phyloP scores from a whole-genome alignment of 2,888 invertebrate genomes.

The Vannuccia rotundouncinata region DNA sequence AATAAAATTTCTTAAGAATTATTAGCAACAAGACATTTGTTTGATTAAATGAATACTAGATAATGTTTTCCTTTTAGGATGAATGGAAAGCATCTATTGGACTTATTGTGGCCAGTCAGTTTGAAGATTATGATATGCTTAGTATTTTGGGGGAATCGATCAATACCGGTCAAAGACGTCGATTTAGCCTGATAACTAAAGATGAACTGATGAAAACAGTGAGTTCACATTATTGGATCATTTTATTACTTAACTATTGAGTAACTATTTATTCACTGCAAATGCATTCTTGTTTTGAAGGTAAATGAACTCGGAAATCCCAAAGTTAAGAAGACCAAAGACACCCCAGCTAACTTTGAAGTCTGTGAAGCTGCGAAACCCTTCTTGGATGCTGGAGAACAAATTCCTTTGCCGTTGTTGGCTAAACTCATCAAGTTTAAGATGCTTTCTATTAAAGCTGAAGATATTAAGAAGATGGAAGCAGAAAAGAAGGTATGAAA shows the following conservation, averaged over 20 bases:
- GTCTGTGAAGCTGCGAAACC: slow-evolving; percentile 52
- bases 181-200: neutral
- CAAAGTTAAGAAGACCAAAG: slow-evolving; percentile 52
- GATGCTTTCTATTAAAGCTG: slow-evolving; percentile 49
- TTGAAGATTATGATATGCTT: neutral
- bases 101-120: neutral
- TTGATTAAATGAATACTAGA: too few species aligned
- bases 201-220: neutral
- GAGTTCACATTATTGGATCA: neutral
- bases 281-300: slow-evolving; percentile 43
- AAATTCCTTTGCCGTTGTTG: slow-evolving; percentile 50
- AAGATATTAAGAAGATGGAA: slow-evolving; percentile 49
- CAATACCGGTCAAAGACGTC: neutral
- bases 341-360: slow-evolving; percentile 49
- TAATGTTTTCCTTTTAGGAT: neutral
- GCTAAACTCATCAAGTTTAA: slow-evolving; percentile 54
- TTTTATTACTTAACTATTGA: too few species aligned
- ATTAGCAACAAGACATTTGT: too few species aligned
- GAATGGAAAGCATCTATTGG: neutral
- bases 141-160: neutral
- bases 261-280: too few species aligned
- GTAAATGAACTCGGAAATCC: slow-evolving; percentile 53
- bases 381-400: slow-evolving; percentile 51
- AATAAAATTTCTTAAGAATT: too few species aligned
- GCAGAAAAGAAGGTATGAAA: slow-evolving; percentile 51